Evolutionary conservation across 1,140 invertebrate species (phyloP).

Genomic region (Saxidomus purpurata): DNA sequence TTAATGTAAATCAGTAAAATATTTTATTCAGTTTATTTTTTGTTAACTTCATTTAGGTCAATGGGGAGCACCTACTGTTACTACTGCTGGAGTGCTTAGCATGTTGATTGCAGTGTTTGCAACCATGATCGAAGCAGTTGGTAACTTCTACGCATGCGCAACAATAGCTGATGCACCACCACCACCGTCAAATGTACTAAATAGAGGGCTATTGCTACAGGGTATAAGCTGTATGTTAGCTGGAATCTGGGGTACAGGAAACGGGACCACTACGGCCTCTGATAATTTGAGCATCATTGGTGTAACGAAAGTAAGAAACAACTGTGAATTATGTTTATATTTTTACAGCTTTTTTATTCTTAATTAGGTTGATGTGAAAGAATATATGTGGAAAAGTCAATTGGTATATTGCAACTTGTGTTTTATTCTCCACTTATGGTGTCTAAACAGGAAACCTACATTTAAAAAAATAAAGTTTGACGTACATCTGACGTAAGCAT

Average conservation of each 20-base stretch:
- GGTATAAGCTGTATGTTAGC: slow-evolving; percentile 94
- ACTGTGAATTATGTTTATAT: no score
- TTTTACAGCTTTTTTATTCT: no score
- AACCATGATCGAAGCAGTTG: slow-evolving; percentile 83
- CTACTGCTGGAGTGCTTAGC: slow-evolving; percentile 77
- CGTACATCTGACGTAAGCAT: no score
- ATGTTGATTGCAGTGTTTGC: slow-evolving; percentile 81
- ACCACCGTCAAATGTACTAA: slow-evolving; percentile 92
- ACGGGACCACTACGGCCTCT: slow-evolving; percentile 93
- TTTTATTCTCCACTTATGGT: no score
- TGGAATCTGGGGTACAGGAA: slow-evolving; percentile 93
- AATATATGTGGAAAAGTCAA: no score
- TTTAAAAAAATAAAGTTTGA: no score
- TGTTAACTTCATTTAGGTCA: slow-evolving; percentile 71
- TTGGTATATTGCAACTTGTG: no score
- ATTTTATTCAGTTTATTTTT: no score
- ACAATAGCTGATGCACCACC: slow-evolving; percentile 92
- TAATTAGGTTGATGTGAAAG: no score
- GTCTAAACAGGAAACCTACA: no score
- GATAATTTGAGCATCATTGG: slow-evolving; percentile 96
- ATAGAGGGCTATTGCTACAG: slow-evolving; percentile 92
- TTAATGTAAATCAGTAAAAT: no score
- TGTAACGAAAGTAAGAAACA: slow-evolving; percentile 88
- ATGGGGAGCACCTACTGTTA: slow-evolving; percentile 82
- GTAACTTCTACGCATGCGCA: slow-evolving; percentile 87